Evolutionary conservation across 2,888 invertebrate species (phyloP), one percentile per base, ranked within the genome.

Genomic region (Agonopterix subpropinquella): DNA sequence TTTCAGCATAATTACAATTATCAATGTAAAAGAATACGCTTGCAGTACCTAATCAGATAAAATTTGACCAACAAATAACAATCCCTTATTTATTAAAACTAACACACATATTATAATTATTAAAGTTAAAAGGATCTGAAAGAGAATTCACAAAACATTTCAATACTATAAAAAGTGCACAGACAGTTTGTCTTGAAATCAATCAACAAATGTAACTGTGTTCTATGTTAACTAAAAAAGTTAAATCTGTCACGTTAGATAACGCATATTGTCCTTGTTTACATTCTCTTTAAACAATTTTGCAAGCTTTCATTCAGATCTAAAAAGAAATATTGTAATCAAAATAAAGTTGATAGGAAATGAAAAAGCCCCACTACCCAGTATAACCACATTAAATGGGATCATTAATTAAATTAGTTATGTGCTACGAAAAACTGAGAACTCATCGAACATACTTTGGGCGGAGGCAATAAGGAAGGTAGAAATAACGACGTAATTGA

Each of bases 271-370:
- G 48, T 49, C 54, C 45, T 49, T 49, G 48, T 49, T 35, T 48
- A 44, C 49, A 49, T 35, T 47, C 42, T 50, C 50, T 51, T 41
- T 37, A 47, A 51, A 49, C 51, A 70, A 70, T 71, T 77, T 78
- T 77, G 73, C 66, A 77, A 80, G 71, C 67, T 71, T 74, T 74
- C 77, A 73, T 73, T 85, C 86, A 86, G 86, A 86, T 86, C 86
- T 84, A 69, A 56, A 74, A 69, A 52, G 59, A 63, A 65, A 65
- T 67, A 69, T 67, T 28, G 28, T 28, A 28, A 28, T 67, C 65
- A 68, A 74, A 39, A 68, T 65, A 9, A 37, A n/a, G n/a, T n/a
- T 39, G 39, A 39, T 39, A 9, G 28, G 28, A 28, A 28, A 28
- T 28, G 28, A 28, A 28, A 28, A 7, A 5, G 28, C 28, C 28